These are phyloP conservation scores for Deilephila porcellus DNA, from an alignment of 2,888 invertebrate genomes.

Conservation along the genomic window DNA sequence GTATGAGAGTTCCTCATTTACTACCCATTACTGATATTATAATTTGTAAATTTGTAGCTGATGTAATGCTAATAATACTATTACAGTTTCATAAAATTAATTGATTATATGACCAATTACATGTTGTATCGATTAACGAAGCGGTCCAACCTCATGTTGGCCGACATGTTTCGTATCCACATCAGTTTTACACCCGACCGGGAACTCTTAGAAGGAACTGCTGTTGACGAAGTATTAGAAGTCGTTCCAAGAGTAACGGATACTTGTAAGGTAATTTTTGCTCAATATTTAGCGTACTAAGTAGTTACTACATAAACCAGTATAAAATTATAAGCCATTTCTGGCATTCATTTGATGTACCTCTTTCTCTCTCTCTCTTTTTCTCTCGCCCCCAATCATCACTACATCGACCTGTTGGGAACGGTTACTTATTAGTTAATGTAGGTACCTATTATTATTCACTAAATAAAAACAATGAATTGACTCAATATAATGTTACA, in stretches of 20 bases:
- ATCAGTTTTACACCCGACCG: conserved; percentile 78
- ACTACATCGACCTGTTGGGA: too few relatives aligned
- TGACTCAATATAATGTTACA: conserved; percentile 59
- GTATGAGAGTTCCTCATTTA: conserved; percentile 74
- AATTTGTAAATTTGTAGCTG: neutral
- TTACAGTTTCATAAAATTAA: conserved; percentile 88
- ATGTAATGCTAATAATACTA: neutral
- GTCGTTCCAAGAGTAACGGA: conserved; percentile 68
- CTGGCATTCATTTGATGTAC: neutral
- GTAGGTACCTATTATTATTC: conserved; percentile 20
- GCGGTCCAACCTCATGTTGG: conserved; percentile 86
- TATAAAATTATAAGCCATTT: too few relatives aligned
- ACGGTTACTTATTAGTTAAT: too few relatives aligned
- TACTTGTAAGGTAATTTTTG: conserved; percentile 69
- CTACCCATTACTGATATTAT: neutral
- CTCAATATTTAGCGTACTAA: too few relatives aligned
- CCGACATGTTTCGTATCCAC: conserved; percentile 83
- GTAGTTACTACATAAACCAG: too few relatives aligned
- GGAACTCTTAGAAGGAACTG: conserved; percentile 66
- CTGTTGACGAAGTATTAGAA: conserved; percentile 82
- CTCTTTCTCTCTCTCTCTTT: too few relatives aligned
- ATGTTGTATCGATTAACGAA: conserved; percentile 87
- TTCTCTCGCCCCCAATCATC: too few relatives aligned
- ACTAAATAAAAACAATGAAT: neutral
- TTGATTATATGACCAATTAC: conserved; percentile 89